phyloP scores from a whole-genome alignment of 2,888 invertebrate species.

The Maniola hyperantus region DNA sequence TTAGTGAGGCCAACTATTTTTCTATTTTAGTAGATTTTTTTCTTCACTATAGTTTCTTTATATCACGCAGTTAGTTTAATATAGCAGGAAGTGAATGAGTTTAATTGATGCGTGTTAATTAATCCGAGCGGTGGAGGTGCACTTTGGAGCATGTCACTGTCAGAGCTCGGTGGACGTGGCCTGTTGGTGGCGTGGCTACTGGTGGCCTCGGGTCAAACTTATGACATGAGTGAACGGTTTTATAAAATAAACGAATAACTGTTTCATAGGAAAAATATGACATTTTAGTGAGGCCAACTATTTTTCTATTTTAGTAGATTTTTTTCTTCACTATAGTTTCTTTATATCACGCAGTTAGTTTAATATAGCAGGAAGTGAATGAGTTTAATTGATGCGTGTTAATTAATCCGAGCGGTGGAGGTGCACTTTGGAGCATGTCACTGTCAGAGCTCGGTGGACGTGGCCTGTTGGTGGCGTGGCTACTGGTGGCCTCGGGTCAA shows the following conservation, averaged over 20 bases:
- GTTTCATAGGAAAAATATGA: too few relatives aligned
- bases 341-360: too few relatives aligned
- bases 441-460: slow-evolving; percentile 49
- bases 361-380: too few relatives aligned
- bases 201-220: too few relatives aligned
- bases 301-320: too few relatives aligned
- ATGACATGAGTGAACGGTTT: neutral
- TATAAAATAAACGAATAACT: neutral
- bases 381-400: slow-evolving; percentile 58
- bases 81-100: too few relatives aligned
- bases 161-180: slow-evolving; percentile 46
- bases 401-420: slow-evolving; percentile 51
- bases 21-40: too few relatives aligned
- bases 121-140: slow-evolving; percentile 50
- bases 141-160: slow-evolving; percentile 54
- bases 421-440: slow-evolving; percentile 55
- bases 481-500: neutral
- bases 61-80: too few relatives aligned
- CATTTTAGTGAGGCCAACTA: too few relatives aligned
- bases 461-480: slow-evolving; percentile 32
- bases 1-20: too few relatives aligned
- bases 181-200: slow-evolving; percentile 31
- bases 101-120: slow-evolving; percentile 59
- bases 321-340: too few relatives aligned
- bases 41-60: too few relatives aligned